phyloP scores from a whole-genome alignment of 2,888 invertebrate genomes.

The Molorchus minor region DNA sequence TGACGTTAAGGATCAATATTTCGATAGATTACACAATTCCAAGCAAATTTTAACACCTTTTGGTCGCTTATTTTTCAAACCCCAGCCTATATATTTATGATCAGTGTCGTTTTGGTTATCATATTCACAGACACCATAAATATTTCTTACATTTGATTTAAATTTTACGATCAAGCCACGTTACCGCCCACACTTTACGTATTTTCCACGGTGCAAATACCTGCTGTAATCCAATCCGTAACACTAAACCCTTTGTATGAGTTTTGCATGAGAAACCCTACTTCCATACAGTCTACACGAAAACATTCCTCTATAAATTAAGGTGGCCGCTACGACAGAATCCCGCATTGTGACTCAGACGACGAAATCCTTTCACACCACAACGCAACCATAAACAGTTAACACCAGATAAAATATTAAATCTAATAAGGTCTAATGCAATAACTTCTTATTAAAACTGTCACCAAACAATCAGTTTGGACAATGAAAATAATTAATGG shows the following conservation, averaged over 20 bases:
- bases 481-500: neutral
- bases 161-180: too few relatives aligned
- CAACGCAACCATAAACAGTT: neutral
- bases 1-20: too few relatives aligned
- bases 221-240: neutral
- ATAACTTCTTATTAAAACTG: slow-evolving; percentile 5
- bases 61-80: too few relatives aligned
- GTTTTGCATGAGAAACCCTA: slow-evolving; percentile 4
- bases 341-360: slow-evolving; percentile 7
- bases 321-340: neutral
- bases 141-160: too few relatives aligned
- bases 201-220: neutral
- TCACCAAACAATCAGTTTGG: neutral
- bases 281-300: neutral
- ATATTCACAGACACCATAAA: too few relatives aligned
- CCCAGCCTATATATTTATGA: too few relatives aligned
- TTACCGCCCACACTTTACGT: neutral
- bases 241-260: neutral
- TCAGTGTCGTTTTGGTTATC: too few relatives aligned
- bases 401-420: neutral
- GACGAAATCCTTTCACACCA: slow-evolving; percentile 6
- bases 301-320: neutral
- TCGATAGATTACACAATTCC: too few relatives aligned
- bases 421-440: slow-evolving; percentile 5
- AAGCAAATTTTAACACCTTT: too few relatives aligned